Evolutionary conservation across 2,888 invertebrate genomes (phyloP), one percentile per base, ranked within the genome.

Genomic region (Arge pagana): DNA sequence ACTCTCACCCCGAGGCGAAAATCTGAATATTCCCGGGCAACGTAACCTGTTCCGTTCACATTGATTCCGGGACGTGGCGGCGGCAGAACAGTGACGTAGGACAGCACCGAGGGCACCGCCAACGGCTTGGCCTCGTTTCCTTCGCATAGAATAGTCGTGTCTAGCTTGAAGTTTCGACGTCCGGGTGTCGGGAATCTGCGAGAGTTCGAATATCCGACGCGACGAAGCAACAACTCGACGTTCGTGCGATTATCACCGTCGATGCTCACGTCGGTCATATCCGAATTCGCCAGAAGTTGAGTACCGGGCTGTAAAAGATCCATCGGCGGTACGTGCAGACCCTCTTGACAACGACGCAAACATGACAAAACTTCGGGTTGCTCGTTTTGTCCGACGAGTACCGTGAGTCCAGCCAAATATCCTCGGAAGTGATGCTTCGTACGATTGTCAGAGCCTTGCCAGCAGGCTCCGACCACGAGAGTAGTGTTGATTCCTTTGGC

Each of bases 121-220:
- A 92, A 80, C 4, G 86, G 81, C 61, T 86, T 85, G 1, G 88
- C 87, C 71, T 86, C 87, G 67, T 88, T 87, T 72, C 92, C 92
- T 1, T 88, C 88, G 70, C 70, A 77, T 11, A 70, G 84, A 61
- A 95, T 87, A 53, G 87, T 87, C 3, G 94, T 93, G 35, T 86
- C 85, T 10, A 96, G 81, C 62, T 87, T 86, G 67, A 95, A 83
- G 71, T 93, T 94, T 18, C 98, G 81, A 4, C 96, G 81, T 4
- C 97, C 98, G 3, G 96, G 94, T n/a, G 96, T 96, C 11, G 97
- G 96, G 80, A 89, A 93, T 65, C 89, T 86, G 52, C 96, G 84
- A 10, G 89, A 87, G 78, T 98, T 98, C 6, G 90, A 88, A 78
- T 98, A 98, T 43, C 94, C 89, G 61, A 98, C 88, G 68, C 90